Conservation (phyloP, 2,888 invertebrate species). For the Tetranychus truncatus region DNA sequence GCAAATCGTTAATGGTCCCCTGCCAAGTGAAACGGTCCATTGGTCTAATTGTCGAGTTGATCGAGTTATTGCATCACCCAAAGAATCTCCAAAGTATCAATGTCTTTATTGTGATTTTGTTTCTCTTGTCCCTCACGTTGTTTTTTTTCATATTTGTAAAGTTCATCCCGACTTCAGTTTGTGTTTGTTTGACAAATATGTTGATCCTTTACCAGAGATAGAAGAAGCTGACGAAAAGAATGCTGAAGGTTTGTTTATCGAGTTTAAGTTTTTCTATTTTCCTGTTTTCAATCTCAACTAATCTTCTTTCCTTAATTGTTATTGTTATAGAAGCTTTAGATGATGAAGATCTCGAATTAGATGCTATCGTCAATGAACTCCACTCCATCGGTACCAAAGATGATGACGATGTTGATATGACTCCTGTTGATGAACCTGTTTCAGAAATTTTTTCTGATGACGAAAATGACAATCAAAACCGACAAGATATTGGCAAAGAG, state of each 20-base stretch:
- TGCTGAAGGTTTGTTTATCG: background rate
- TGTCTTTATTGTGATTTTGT: conserved; percentile 10
- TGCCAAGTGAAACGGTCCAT: background rate
- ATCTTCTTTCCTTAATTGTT: background rate
- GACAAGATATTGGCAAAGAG: background rate
- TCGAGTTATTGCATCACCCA: too few species aligned
- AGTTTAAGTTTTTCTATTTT: background rate
- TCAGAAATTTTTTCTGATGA: background rate
- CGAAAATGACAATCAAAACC: background rate
- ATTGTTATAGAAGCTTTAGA: background rate
- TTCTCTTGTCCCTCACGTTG: background rate
- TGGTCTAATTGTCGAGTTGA: background rate
- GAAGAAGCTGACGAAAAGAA: background rate
- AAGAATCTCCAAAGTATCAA: background rate
- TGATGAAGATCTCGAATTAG: conserved; percentile 4
- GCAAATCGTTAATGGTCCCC: background rate
- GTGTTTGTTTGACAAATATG: background rate
- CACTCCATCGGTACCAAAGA: background rate
- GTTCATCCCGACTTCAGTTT: background rate
- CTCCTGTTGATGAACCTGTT: background rate
- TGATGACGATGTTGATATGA: conserved; percentile 5
- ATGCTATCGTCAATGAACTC: background rate
- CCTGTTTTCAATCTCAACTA: background rate
- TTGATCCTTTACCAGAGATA: background rate
- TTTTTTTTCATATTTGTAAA: conserved; percentile 8